Percentiles rank a stretch among this genome's conserved stretches.
Conservation (phyloP, 2,113 vertebrate genomes). For the Pachycephala philippinensis region DNA sequence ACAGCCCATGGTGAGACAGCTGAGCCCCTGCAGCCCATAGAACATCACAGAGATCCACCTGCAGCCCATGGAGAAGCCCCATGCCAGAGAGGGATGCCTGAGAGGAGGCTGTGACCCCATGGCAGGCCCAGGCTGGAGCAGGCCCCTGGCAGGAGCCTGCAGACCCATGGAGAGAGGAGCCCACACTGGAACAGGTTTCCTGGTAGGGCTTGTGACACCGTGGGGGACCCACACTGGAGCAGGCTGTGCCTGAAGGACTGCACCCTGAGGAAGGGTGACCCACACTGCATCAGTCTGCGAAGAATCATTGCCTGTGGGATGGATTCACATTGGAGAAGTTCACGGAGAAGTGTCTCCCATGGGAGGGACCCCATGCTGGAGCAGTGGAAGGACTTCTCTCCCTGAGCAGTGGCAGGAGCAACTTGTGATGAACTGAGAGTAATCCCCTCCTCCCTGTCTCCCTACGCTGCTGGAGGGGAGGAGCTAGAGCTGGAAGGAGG, state of each 20-base stretch:
- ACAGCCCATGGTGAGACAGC: background rate
- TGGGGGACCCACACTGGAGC: background rate
- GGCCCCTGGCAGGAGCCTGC: background rate
- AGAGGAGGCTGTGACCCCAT: background rate
- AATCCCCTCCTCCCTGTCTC: background rate
- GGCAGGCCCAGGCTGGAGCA: background rate
- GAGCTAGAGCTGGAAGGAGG: background rate
- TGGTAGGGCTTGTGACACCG: background rate
- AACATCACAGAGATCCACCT: background rate
- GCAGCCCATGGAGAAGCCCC: background rate
- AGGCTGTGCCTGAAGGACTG: background rate
- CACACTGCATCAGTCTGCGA: background rate
- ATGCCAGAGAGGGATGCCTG: background rate
- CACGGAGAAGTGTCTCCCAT: background rate
- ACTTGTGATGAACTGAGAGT: background rate
- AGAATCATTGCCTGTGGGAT: background rate
- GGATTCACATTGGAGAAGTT: fast-evolving
- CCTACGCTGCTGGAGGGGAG: fast-evolving
- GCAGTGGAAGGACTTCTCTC: background rate
- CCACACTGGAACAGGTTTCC: background rate
- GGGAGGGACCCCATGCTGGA: background rate
- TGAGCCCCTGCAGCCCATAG: background rate
- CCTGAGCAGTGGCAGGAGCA: background rate
- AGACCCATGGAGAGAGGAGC: background rate
- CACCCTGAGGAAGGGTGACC: background rate